These are phyloP conservation scores for Lysandra coridon DNA, from an alignment of 2,888 invertebrate species.

Conservation along the genomic window DNA sequence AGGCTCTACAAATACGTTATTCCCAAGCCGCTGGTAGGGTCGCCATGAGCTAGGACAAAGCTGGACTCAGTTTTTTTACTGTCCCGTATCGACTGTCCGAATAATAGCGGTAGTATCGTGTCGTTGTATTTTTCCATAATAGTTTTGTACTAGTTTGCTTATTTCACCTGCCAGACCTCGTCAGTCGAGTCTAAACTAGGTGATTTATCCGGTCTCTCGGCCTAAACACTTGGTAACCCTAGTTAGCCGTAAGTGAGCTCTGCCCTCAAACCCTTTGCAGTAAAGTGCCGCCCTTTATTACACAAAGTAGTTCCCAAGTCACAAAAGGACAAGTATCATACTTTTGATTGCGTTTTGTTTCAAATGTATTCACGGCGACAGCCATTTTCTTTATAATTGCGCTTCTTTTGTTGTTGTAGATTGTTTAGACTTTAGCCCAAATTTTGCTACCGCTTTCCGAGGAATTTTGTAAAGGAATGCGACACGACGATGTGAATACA, in stretches of 20 bases:
- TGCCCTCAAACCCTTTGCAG: slow-evolving; percentile 12
- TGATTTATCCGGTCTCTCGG: background rate
- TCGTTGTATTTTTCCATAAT: background rate
- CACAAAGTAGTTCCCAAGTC: slow-evolving; percentile 21
- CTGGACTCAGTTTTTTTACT: background rate
- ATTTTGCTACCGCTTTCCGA: too few relatives aligned
- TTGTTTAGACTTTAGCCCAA: too few relatives aligned
- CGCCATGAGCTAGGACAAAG: background rate
- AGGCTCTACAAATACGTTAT: background rate
- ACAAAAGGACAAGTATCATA: slow-evolving; percentile 10
- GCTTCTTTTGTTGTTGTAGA: too few relatives aligned
- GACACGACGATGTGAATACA: too few relatives aligned
- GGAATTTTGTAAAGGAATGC: too few relatives aligned
- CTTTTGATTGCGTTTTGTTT: slow-evolving; percentile 23
- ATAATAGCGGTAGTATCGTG: background rate
- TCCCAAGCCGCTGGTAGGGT: background rate
- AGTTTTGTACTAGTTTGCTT: background rate
- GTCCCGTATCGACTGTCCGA: background rate
- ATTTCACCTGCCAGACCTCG: background rate
- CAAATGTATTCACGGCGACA: background rate
- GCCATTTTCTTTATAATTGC: background rate
- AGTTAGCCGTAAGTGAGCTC: background rate
- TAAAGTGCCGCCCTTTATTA: slow-evolving; percentile 27
- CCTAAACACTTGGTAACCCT: background rate
- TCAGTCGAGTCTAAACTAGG: background rate